Conservation (phyloP, 1,140 invertebrate species). For the Gyrodactylus bullatarudis region DNA sequence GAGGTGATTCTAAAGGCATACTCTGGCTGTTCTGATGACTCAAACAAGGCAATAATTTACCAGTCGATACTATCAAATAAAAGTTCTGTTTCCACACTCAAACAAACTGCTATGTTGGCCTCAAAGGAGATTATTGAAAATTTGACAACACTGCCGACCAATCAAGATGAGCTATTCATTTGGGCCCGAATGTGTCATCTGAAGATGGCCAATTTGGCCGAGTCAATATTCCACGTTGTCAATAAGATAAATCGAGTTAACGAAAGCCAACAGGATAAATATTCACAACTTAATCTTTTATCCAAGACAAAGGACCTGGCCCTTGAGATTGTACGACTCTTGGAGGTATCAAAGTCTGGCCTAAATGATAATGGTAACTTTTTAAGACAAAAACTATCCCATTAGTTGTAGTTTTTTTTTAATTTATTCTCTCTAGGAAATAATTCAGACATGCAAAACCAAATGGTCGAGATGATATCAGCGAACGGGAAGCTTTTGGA, state of each 20-base stretch:
- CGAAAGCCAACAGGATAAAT: background rate
- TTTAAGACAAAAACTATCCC: no score
- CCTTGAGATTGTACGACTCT: background rate
- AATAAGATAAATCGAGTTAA: background rate
- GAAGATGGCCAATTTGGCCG: background rate
- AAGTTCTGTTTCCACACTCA: background rate
- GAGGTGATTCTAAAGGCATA: background rate
- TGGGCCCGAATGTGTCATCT: background rate
- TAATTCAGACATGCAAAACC: background rate
- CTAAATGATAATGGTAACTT: background rate
- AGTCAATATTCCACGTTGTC: background rate
- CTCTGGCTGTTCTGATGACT: background rate
- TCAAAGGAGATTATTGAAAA: background rate
- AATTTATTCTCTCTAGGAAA: background rate
- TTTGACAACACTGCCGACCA: background rate
- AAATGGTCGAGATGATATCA: background rate
- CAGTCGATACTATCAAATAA: background rate
- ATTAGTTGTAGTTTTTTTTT: no score
- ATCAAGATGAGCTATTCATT: background rate
- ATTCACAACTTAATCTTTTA: background rate
- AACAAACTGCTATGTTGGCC: background rate
- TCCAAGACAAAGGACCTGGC: background rate
- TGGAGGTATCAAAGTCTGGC: background rate
- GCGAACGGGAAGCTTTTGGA: background rate
- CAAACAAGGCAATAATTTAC: background rate